Evolutionary conservation across 1,140 invertebrate species (phyloP).

Genomic region (Prorops nasuta): DNA sequence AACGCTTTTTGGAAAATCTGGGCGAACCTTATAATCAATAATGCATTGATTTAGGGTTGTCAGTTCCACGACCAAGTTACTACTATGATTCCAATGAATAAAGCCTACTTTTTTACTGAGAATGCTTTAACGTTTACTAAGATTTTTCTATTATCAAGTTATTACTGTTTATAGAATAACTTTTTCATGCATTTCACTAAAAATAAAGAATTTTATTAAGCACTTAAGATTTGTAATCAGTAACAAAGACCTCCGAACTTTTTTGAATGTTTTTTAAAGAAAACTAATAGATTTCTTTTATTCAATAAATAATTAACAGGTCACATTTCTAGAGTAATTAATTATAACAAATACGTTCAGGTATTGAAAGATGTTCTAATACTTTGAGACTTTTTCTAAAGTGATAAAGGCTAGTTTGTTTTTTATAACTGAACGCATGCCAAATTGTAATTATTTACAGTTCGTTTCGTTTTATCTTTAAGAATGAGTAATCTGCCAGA

Average conservation of each 20-base stretch:
- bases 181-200: constrained; percentile 18
- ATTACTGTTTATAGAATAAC: constrained; percentile 17
- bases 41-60: too few species aligned
- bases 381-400: constrained; percentile 2
- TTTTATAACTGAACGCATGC: constrained; percentile 40
- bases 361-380: too few species aligned
- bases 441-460: constrained; percentile 40
- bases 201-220: too few species aligned
- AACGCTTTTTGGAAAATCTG: constrained; percentile 57
- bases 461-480: constrained; percentile 43
- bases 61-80: too few species aligned
- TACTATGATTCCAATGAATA: too few species aligned
- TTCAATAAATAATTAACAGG: neutral
- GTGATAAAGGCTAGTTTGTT: too few species aligned
- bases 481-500: constrained; percentile 45
- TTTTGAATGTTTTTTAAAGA: constrained; percentile 13
- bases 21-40: constrained; percentile 46
- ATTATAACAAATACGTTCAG: too few species aligned
- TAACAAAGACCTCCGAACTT: too few species aligned
- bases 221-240: too few species aligned
- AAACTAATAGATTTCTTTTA: neutral
- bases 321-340: neutral
- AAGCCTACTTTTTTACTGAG: too few species aligned
- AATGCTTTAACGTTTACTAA: neutral
- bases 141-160: too few species aligned